A percentile compares a stretch with the other conserved stretches of the same genome.
Evolutionary conservation across 2,797 vertebrate species (phyloP).

Genomic region (Rhinophrynus dorsalis): DNA sequence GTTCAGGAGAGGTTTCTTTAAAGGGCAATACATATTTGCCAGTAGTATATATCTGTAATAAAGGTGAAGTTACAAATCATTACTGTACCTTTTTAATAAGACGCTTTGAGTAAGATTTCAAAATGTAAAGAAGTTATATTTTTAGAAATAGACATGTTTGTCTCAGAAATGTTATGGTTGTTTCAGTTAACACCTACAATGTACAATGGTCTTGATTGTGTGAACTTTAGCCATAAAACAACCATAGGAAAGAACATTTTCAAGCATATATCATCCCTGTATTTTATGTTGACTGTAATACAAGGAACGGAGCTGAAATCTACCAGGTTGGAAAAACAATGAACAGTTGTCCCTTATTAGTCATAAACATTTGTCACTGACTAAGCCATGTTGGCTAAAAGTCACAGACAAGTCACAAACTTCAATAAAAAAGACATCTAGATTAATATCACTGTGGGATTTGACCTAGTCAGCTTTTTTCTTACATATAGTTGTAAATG

Average conservation of each 20-base stretch:
- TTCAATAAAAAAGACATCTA: constrained; percentile 32
- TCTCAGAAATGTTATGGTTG: too few species aligned
- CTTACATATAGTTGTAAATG: constrained; percentile 9
- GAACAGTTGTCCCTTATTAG: constrained; percentile 31
- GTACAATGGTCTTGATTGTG: background rate
- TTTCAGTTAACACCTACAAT: background rate
- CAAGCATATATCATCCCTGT: constrained; percentile 8
- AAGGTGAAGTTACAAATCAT: too few species aligned
- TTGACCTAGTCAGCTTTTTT: constrained; percentile 5
- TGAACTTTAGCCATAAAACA: constrained; percentile 12
- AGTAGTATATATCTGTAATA: too few species aligned
- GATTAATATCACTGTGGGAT: constrained; percentile 26
- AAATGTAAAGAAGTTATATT: too few species aligned
- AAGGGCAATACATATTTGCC: too few species aligned
- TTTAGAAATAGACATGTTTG: too few species aligned
- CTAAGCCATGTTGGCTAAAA: constrained; percentile 29
- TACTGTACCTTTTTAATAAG: too few species aligned
- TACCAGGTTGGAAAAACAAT: constrained; percentile 12
- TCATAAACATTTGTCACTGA: constrained; percentile 37
- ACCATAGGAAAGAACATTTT: constrained; percentile 5
- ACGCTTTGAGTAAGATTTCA: too few species aligned
- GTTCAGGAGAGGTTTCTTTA: too few species aligned
- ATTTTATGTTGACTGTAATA: constrained; percentile 3
- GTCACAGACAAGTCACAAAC: constrained; percentile 40
- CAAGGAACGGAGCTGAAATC: constrained; percentile 6